Evolutionary conservation across 35 echinoderm and acorn worm genomes (phyloP), one percentile per base, ranked within the genome.

Genomic region (Diadema setosum): DNA sequence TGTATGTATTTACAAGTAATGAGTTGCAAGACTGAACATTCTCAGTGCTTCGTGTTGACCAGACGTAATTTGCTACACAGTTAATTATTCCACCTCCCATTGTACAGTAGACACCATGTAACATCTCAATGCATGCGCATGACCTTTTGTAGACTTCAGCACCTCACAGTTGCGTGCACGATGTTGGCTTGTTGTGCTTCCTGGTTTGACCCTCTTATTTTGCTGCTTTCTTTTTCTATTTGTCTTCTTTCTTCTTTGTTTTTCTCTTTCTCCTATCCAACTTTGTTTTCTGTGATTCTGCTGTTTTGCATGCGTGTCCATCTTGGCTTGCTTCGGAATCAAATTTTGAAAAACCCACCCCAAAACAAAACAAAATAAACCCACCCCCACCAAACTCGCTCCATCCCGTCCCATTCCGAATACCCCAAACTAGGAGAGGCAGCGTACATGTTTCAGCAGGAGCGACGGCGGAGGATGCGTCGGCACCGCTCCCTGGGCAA

Each of bases 391-490:
- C n/a, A n/a, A n/a, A n/a, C n/a, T n/a, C n/a, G n/a, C n/a, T n/a
- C n/a, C n/a, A n/a, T n/a, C n/a, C n/a, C 30, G 17, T 0, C 63
- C 63, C 27, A 33, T 33, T 34, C 63, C 18, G 18, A 67, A 67
- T 34, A 33, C 63, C 63, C 63, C 12, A 26, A 26, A 5, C 24
- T 78, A 78, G 73, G 73, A 78, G 73, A 78, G 44, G 73, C 73
- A 78, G 73, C 73, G 24, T 78, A 78, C 73, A 78, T 78, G 73
- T 44, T 78, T 7, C 73, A 78, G 73, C 73, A 78, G 73, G 73
- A 78, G 40, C 12, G 73, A 41, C 14, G 73, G 73, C 39, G 73
- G 44, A 39, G 73, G 14, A 78, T 78, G 73, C 73, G 73, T 14
- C 73, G 73, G 73, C 73, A 78, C 37, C 73, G 73, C 20, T 78